Evolutionary conservation across 1,140 invertebrate species (phyloP), one percentile per base, ranked within the genome.

Genomic region (Archivesica marissinica): DNA sequence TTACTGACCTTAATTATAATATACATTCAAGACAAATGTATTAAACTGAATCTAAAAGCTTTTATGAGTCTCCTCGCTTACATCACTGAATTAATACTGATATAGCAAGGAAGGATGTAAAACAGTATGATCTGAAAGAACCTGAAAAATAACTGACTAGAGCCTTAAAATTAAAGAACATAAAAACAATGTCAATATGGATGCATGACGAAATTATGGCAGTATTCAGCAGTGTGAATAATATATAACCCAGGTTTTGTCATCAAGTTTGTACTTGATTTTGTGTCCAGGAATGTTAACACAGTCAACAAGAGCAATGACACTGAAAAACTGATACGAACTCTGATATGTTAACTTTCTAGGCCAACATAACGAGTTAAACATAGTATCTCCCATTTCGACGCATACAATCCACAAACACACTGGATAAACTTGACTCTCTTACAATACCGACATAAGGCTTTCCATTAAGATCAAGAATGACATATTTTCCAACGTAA

Each of bases 181-280:
- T n/a, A n/a, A 2, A 59, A 17, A 7, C 25, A 59, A 2, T 59
- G 54, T 28, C 17, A 17, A 59, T n/a, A 17, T 28, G 54, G 13
- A 28, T 28, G 25, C 13, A 2, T 17, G 25, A 23, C 13, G 33
- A 28, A n/a, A 17, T 28, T 1, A 59, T 52, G 50, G 23, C 17
- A 20, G 17, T 52, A 4, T 52, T 52, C 59, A 61, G 20, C 38
- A 66, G 33, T 41, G 61, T 4, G 61, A 66, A 38, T 30, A 66
- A 66, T 66, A 38, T 59, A 59, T 59, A 7, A 59, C 28, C 17
- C 33, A 66, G 33, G 38, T 20, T 38, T 66, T 38, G 61, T 66
- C 61, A 66, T 66, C 61, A 66, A 66, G 33, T 66, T 35, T 66
- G 61, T 66, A 66, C n/a, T 38, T 66, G 33, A 38, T 66, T 41